Evolutionary conservation across 2,888 invertebrate genomes (phyloP).

Genomic region (Philaethria dido): DNA sequence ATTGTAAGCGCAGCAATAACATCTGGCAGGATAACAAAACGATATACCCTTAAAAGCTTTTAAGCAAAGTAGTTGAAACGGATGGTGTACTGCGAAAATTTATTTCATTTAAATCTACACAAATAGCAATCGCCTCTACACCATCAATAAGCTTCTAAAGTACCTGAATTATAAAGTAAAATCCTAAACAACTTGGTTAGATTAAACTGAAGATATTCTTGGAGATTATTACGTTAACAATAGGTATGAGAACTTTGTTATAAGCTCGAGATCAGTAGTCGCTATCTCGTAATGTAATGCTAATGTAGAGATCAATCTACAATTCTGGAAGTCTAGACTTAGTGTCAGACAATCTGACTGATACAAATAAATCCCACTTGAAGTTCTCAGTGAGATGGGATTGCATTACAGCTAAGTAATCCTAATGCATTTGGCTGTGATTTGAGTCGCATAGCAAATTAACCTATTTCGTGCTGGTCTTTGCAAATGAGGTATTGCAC

Average conservation of each 20-base stretch:
- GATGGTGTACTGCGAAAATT: constrained; percentile 38
- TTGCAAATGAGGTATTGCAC: constrained; percentile 30
- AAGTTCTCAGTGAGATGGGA: constrained; percentile 46
- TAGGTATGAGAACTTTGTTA: constrained; percentile 3
- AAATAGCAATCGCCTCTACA: constrained; percentile 38
- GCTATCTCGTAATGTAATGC: constrained; percentile 52
- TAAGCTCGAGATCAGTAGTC: constrained; percentile 7
- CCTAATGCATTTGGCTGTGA: constrained; percentile 44
- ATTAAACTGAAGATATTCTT: constrained; percentile 22
- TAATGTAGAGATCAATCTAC: constrained; percentile 67
- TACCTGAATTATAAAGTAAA: constrained; percentile 32
- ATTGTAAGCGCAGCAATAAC: constrained; percentile 18
- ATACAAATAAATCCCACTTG: constrained; percentile 50
- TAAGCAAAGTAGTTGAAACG: constrained; percentile 41
- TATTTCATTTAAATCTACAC: constrained; percentile 44
- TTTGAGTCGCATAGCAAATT: constrained; percentile 42
- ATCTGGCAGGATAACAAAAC: constrained; percentile 30
- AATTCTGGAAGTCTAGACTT: constrained; percentile 49
- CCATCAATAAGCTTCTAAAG: constrained; percentile 39
- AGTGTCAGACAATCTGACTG: constrained; percentile 50
- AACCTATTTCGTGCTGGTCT: constrained; percentile 34
- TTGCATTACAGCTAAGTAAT: constrained; percentile 47
- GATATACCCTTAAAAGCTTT: constrained; percentile 41
- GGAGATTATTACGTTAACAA: constrained; percentile 20
- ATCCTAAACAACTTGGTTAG: constrained; percentile 29